These are phyloP conservation scores for Opisthocomus hoazin DNA, from an alignment of 2,113 vertebrate species.

Conservation along the genomic window DNA sequence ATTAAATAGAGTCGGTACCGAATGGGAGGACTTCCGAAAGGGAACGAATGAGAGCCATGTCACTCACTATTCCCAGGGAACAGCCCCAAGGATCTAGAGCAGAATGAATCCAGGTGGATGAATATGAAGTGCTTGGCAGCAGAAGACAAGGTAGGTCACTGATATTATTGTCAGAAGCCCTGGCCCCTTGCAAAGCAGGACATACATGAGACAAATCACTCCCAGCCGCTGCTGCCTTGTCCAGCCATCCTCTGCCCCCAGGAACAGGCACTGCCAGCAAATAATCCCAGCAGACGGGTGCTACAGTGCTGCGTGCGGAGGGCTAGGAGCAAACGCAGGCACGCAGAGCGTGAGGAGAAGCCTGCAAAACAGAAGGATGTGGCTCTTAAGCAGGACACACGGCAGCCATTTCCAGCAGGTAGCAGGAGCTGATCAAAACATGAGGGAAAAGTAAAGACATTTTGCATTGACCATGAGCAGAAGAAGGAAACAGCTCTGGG, in stretches of 20 bases:
- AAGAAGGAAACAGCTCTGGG: neutral
- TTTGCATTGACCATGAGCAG: neutral
- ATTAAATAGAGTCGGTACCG: slow-evolving; percentile 36
- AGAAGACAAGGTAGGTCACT: neutral
- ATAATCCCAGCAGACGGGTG: neutral
- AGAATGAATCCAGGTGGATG: slow-evolving; percentile 31
- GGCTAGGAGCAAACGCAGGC: neutral
- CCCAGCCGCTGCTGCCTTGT: neutral
- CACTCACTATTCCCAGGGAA: slow-evolving; percentile 26
- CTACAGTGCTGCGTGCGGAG: rapidly evolving
- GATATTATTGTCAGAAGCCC: neutral
- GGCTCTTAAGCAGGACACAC: neutral
- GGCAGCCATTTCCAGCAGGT: neutral
- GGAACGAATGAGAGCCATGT: neutral
- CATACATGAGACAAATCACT: neutral
- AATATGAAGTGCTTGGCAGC: neutral
- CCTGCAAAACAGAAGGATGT: neutral
- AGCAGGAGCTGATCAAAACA: neutral
- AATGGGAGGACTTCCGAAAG: slow-evolving; percentile 5
- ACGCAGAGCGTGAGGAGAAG: neutral
- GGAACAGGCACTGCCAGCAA: neutral
- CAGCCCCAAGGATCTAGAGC: slow-evolving; percentile 40
- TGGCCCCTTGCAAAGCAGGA: neutral
- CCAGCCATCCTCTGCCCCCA: neutral
- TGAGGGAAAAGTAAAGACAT: neutral